phyloP scores from a whole-genome alignment of 2,888 invertebrate genomes.

The Epistrophella euchroma region DNA sequence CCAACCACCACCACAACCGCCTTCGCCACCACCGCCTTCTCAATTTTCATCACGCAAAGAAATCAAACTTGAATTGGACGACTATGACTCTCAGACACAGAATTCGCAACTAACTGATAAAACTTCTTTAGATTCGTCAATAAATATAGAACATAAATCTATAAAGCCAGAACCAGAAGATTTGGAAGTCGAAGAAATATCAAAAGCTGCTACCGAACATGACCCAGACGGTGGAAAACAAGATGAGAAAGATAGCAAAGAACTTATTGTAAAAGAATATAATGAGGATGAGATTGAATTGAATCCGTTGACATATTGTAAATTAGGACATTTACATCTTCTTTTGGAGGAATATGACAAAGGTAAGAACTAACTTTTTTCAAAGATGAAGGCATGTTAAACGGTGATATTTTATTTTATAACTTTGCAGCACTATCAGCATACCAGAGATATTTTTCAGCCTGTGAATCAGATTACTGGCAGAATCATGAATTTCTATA shows the following conservation, averaged over 20 bases:
- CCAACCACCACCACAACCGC: conserved; percentile 45
- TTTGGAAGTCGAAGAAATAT: conserved; percentile 76
- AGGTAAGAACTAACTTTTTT: conserved; percentile 87
- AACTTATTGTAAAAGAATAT: conserved; percentile 80
- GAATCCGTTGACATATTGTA: conserved; percentile 96
- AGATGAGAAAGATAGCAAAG: conserved; percentile 80
- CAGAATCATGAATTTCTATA: conserved; percentile 96
- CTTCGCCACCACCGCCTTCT: conserved; percentile 43
- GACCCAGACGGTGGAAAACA: conserved; percentile 76
- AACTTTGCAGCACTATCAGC: conserved; percentile 94
- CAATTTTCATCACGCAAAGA: conserved; percentile 53
- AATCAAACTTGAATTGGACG: conserved; percentile 76
- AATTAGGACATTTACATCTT: conserved; percentile 97
- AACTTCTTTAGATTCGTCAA: conserved; percentile 28
- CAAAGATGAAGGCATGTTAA: not conserved
- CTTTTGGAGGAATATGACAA: conserved; percentile 96
- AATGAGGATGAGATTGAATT: conserved; percentile 88
- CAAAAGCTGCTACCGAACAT: conserved; percentile 62
- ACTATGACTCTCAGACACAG: conserved; percentile 53
- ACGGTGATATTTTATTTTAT: conserved; percentile 3
- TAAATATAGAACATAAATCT: conserved; percentile 48
- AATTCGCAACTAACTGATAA: conserved; percentile 52
- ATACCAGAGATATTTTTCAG: conserved; percentile 95
- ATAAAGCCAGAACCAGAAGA: conserved; percentile 77
- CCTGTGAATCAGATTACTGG: conserved; percentile 91